Base-by-base conservation (phyloP, 2,888 invertebrate species). In the Drosophila pseudotalamancana region DNA sequence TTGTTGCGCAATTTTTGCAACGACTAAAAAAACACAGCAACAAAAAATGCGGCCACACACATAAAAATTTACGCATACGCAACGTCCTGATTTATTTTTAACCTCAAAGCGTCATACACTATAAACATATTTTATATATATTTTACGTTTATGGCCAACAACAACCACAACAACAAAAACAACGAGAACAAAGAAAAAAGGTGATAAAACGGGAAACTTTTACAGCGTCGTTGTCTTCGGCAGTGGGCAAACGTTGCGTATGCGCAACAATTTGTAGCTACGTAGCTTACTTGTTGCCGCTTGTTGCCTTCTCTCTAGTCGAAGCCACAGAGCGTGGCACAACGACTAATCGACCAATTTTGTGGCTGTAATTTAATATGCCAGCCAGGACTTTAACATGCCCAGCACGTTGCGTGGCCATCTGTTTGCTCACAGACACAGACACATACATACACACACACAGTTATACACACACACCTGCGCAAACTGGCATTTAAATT, bases 301-400 rank as follows among this genome's bases (percentile, higher is more conserved):
- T 18, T 25, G 34, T 9, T 35, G 25, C 6, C 5, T 18, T n/a
- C 9, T 18, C 5, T 35, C 11, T 59, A 25, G 31, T 68, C 74
- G 73, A 61, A 61, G 76, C 59, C 60, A 60, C 73, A 63, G 56
- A 65, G 11, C 35, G 48, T 51, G 18, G 51, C 46, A 34, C 27
- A 21, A 23, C 57, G 42, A 72, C 66, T 75, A 87, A 87, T 83
- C 72, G 81, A 67, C 61, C 66, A 68, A 76, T 86, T 83, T 83
- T 60, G 66, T 66, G 81, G 66, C 50, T 49, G 87, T 80, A 87
- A 83, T 87, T 87, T 83, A 86, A 80, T 86, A 83, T 83, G 87
- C 43, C 59, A 31, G 57, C 21, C 63, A 51, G 25, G 50, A 50
- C 80, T 83, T 86, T 76, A 86, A 69, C 53, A 83, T 86, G 62